Evolutionary conservation across 2,113 vertebrate genomes (phyloP).

Genomic region (Butorides virescens): DNA sequence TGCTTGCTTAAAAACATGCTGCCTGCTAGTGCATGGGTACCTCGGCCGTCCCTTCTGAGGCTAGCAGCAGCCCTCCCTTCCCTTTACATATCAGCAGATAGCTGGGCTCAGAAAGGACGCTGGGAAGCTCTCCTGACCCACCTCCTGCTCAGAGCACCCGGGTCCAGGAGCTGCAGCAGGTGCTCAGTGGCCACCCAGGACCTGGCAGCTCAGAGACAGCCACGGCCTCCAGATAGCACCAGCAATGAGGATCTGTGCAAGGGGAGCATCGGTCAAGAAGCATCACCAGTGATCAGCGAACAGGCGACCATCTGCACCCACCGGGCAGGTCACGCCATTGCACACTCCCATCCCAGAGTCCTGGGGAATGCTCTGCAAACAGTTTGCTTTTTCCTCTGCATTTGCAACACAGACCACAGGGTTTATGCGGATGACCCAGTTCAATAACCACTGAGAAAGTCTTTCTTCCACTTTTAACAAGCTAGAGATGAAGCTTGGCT

Average conservation of each 20-base stretch:
- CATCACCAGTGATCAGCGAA: not conserved
- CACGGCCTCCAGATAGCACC: rapidly evolving
- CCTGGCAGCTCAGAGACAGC: not conserved
- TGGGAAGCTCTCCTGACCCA: not conserved
- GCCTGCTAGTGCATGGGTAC: not conserved
- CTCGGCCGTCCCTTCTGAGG: not conserved
- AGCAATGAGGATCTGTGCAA: not conserved
- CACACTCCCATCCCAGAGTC: not conserved
- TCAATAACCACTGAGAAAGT: not conserved
- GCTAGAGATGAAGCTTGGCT: not conserved
- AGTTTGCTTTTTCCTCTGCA: not conserved
- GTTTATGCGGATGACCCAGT: not conserved
- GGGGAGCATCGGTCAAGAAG: not conserved
- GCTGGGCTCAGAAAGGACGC: not conserved
- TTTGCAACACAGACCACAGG: not conserved
- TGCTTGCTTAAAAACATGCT: not conserved
- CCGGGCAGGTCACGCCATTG: rapidly evolving
- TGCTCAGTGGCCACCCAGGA: not conserved
- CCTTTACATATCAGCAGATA: not conserved
- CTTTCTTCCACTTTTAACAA: not conserved
- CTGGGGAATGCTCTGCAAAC: not conserved
- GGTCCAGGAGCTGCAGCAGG: not conserved
- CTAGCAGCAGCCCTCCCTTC: not conserved
- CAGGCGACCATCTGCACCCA: rapidly evolving
- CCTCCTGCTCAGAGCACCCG: not conserved